Conservation (phyloP, 1,140 invertebrate species). For the Ephestia elutella region DNA sequence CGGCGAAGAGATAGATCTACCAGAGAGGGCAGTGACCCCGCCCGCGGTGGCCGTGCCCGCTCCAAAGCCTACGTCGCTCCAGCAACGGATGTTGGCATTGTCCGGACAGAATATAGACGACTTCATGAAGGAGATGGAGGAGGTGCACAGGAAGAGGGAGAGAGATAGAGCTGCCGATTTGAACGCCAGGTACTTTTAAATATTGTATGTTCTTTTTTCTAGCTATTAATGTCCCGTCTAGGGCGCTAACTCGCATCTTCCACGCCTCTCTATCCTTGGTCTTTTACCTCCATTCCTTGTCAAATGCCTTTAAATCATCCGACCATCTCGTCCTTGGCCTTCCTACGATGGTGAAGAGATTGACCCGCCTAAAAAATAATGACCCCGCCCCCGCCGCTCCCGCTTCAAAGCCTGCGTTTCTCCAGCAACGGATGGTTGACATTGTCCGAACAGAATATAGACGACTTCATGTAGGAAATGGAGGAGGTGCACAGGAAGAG, state of each 20-base stretch:
- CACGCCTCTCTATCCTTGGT: too few relatives aligned
- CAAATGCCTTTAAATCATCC: too few relatives aligned
- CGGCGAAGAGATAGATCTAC: conserved; percentile 41
- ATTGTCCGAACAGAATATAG: conserved; percentile 91
- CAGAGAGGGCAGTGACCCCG: conserved; percentile 16
- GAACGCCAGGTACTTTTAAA: conserved; percentile 62
- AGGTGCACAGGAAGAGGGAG: conserved; percentile 85
- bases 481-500: conserved; percentile 87
- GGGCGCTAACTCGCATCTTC: too few relatives aligned
- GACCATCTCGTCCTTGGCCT: too few relatives aligned
- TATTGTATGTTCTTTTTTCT: conserved; percentile 1
- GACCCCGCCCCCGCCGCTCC: conserved; percentile 18
- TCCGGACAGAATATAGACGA: conserved; percentile 93
- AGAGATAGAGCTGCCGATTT: conserved; percentile 79
- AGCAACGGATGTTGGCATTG: conserved; percentile 88
- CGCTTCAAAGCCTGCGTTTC: conserved; percentile 80
- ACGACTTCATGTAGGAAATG: conserved; percentile 94
- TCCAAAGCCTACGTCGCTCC: conserved; percentile 83
- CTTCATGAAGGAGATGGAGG: conserved; percentile 94
- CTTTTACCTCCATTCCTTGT: too few relatives aligned
- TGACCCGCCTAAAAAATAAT: conserved; percentile 26
- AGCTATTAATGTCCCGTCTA: too few relatives aligned
- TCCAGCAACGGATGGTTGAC: conserved; percentile 90
- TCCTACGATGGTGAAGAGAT: conserved; percentile 45
- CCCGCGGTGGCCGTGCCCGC: conserved; percentile 32